phyloP scores from a whole-genome alignment of 2,888 invertebrate species.

The Saturnia japonica region DNA sequence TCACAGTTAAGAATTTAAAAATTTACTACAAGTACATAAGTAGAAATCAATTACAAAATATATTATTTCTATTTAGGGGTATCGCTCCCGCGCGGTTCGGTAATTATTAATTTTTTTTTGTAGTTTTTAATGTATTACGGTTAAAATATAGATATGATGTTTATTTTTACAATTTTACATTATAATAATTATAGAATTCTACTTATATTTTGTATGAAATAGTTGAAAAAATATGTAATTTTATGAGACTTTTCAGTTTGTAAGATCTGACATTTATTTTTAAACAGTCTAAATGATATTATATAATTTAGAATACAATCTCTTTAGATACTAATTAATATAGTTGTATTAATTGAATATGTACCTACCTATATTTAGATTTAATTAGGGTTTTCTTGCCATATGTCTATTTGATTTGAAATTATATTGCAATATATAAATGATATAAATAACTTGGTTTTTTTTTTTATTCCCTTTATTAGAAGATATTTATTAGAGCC shows the following conservation, averaged over 20 bases:
- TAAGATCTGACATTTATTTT: background rate
- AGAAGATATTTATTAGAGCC: no score
- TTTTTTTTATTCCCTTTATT: no score
- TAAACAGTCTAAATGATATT: background rate
- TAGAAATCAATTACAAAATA: background rate
- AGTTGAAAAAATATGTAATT: background rate
- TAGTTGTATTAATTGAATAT: background rate
- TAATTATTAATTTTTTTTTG: background rate
- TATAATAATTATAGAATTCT: background rate
- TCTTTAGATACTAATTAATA: background rate
- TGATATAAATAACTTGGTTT: background rate
- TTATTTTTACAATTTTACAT: background rate
- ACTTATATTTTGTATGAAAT: background rate
- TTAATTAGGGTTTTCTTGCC: slow-evolving; percentile 35
- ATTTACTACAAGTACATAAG: background rate
- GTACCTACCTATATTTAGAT: slow-evolving; percentile 22
- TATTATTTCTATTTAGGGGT: background rate
- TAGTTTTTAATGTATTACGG: no score
- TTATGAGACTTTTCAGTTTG: background rate
- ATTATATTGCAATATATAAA: slow-evolving; percentile 27
- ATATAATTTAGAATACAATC: background rate
- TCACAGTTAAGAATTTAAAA: background rate
- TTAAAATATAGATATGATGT: background rate
- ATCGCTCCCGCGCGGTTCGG: background rate
- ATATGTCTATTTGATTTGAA: slow-evolving; percentile 37